Base-by-base conservation (phyloP, 2,113 vertebrate species). In the Fulica atra region DNA sequence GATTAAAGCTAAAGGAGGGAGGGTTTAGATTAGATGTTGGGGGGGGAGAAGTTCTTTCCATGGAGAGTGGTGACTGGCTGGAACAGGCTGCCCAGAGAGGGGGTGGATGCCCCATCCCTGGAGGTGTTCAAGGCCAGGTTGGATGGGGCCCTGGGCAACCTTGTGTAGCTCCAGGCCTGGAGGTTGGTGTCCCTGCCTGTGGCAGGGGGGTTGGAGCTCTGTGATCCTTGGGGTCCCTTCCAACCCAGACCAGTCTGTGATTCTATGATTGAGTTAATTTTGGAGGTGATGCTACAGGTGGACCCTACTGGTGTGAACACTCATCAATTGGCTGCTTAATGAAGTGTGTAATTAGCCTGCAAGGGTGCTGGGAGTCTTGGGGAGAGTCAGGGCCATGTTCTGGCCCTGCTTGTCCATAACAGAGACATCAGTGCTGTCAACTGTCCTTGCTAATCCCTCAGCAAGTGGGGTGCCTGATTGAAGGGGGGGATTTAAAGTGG, bases 361-460 rank as follows among this genome's bases (percentile, higher is more conserved):
- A 63, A 2, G 44, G 44, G 57, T 1, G 3, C 1, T 1, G 35
- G 46, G 23, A 4, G 3, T 51, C 86, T 70, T 6, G 9, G 50
- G 65, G 20, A 59, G 31, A 84, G 68, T 17, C 73, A 24, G 33
- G 54, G 81, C 50, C 0, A 0, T 7, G 11, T 72, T 16, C 68
- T 66, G 69, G 70, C 46, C 85, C 78, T 82, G 86, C 20, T 59
- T 33, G 33, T 8, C 24, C 19, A 1, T 88, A 95, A 96, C 76
- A 95, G 88, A 93, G 88, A 93, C 80, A 81, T 96, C 95, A 96
- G 10, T 3, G 3, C 57, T 26, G 50, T 16, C 2, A 16, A 31
- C 25, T 0, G 7, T 44, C 61, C 33, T 46, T 2, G 4, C 24
- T 94, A 88, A 96, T 94, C 91, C 89, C 85, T 24, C 53, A 36